phyloP scores from a whole-genome alignment of 2,888 invertebrate genomes.

The Eupithecia subfuscata region DNA sequence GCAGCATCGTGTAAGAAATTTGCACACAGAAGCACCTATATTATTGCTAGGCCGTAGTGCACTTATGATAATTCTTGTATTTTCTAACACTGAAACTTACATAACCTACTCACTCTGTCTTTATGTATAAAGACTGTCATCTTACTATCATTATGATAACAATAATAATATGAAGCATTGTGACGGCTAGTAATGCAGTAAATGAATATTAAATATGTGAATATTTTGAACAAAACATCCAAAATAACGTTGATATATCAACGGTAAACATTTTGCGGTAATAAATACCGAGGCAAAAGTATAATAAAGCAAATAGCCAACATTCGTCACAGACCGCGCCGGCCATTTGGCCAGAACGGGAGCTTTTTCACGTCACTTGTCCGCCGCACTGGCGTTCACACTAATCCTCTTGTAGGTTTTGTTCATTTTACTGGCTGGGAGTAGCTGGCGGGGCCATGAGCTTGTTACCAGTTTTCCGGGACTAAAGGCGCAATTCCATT shows the following conservation, averaged over 20 bases:
- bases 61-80: not conserved
- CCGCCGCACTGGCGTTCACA: conserved; percentile 37
- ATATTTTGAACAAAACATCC: not conserved
- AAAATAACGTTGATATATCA: conserved; percentile 9
- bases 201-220: not conserved
- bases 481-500: not conserved
- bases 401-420: conserved; percentile 44
- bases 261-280: conserved; percentile 17
- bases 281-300: conserved; percentile 14
- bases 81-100: not conserved
- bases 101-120: not conserved
- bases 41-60: not conserved
- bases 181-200: not conserved
- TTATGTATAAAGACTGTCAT: not conserved
- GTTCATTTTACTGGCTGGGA: conserved; percentile 36
- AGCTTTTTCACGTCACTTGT: conserved; percentile 47
- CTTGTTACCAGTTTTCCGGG: conserved; percentile 26
- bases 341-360: conserved; percentile 34
- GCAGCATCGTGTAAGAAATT: conserved; percentile 27
- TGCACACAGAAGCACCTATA: conserved; percentile 7
- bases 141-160: not conserved
- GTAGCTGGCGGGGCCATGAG: conserved; percentile 17
- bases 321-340: conserved; percentile 37
- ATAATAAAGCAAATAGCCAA: conserved; percentile 22
- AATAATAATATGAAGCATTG: not conserved